Base-by-base conservation (phyloP, 2,113 vertebrate genomes). In the Ovis canadensis region DNA sequence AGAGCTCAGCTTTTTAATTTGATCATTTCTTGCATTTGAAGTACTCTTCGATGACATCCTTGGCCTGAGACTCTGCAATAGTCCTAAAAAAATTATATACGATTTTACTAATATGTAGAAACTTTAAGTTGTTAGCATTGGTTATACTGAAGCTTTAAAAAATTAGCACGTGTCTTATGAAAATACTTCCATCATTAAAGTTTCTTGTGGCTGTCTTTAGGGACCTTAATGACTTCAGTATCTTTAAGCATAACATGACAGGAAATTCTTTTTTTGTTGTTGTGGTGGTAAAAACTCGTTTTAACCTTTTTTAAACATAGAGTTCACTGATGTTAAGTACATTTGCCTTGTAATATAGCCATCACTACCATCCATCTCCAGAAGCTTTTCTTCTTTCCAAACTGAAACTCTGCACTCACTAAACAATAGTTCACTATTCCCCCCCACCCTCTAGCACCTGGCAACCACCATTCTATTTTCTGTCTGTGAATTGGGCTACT, bases 1-100 rank as follows among this genome's bases (percentile, higher is more conserved):
- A 83, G n/a, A 96, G 36, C 82, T 98, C 96, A 7, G 77, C 87
- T 98, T 98, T 82, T 98, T 98, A 99, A 99, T 99, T 99, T 99
- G 93, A 98, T 99, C 94, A 99, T 98, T 99, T 99, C 99, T 99
- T 99, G 99, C 99, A 99, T 97, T 99, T 99, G 99, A 99, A 99
- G 99, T 99, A 99, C 85, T 99, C 99, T 97, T 99, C 99, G 71
- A 99, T 99, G 97, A 99, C 99, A 98, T 99, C 99, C 99, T 99
- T 99, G 98, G 99, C 99, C 99, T 99, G 99, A 98, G 99, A 99
- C 98, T 99, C 99, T 98, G 99, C 99, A 99, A 95, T 99, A 99
- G 98, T 99, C 99, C 99, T 99, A 98, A 12, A 99, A 98, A 87
- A 81, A 52, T 87, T n/a, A 91, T 71, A 95, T 27, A 19, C 2